Evolutionary conservation across 2,113 vertebrate genomes (phyloP), one percentile per base, ranked within the genome.

Genomic region (Pseudopipra pipra): DNA sequence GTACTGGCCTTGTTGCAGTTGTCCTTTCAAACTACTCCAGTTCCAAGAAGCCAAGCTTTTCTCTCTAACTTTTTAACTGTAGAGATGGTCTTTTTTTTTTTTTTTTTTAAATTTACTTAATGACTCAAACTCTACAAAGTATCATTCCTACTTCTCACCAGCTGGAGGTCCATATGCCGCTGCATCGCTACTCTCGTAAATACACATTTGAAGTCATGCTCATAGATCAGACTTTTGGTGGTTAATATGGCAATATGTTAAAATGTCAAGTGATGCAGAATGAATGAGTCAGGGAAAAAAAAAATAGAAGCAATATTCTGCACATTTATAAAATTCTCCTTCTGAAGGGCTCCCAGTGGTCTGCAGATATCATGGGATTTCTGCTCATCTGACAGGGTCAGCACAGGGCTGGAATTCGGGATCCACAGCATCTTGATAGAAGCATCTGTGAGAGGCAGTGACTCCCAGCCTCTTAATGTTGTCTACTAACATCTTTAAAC

Each of bases 231-330:
- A 72, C 87, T 95, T 96, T 95, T 92, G 68, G 79, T 95, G 73
- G 88, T 94, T 96, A 97, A 94, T 92, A 75, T 54, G 83, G 79
- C 88, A 96, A 75, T 91, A 93, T 90, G 92, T 90, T 95, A 94
- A 96, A 96, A 96, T 94, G 90, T 90, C 86, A 93, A 88, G 72
- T 43, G 15, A 93, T 92, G 90, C 88, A 92, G 73, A 90, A 75
- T 72, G 75, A 84, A n/a, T 90, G 73, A 93, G 56, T 85, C n/a
- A 25, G 44, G 65, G 24, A 4, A 5, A 31, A 24, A 24, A 52
- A 27, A 74, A 66, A 62, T 9, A 67, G 63, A 54, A 58, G 20
- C 47, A 43, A 4, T 75, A 56, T 51, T 86, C 33, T 91, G 25
- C 46, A 84, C 28, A 78, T 21, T 68, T 56, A 37, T 44, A 62